Base-by-base conservation (phyloP, 2,113 vertebrate species). In the Syngnathus typhle region DNA sequence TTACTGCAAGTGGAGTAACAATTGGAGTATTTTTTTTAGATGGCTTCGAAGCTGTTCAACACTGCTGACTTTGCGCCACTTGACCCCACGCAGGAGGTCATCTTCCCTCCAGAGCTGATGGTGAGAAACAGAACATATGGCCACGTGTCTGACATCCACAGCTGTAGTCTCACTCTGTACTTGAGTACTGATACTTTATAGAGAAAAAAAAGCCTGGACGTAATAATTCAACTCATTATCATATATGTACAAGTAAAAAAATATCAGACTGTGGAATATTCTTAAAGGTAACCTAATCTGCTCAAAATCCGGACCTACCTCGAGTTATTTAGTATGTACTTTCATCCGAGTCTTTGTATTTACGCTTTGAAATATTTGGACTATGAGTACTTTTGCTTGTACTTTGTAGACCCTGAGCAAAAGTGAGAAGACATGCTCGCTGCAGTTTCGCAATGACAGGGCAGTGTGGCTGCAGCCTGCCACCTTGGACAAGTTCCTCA, bases 81-180 rank as follows among this genome's bases (percentile, higher is more conserved):
- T 78, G 96, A 98, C 75, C 93, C 96, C 1, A 96, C 95, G 0
- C 97, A 98, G 78, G 96, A 98, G 55, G 91, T 94, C 19, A 98
- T 98, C 79, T 99, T 98, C 61, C 97, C 97, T 15, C 96, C 97
- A 21, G 95, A 98, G 56, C 85, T 99, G 71, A 85, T 94, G 90
- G 97, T 95, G 65, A 67, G 54, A 67, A 55, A 76, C 9, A 27
- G 39, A 56, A 4, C 37, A n/a, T 19, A 51, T 0, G 27, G 27
- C 27, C 9, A 27, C 41, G 6, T 1, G 16, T 47, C 46, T 16
- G 15, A 16, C 19, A 51, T n/a, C 47, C 47, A 51, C 18, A 51
- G 47, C 7, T n/a, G 7, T 19, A n/a, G 6, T 15, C 13, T 46
- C 44, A 10, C 7, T 51, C 49, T 51, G 49, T 51, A n/a, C 5